These are phyloP conservation scores for Diachasmimorpha longicaudata DNA, from an alignment of 1,140 invertebrate genomes.

Conservation along the genomic window DNA sequence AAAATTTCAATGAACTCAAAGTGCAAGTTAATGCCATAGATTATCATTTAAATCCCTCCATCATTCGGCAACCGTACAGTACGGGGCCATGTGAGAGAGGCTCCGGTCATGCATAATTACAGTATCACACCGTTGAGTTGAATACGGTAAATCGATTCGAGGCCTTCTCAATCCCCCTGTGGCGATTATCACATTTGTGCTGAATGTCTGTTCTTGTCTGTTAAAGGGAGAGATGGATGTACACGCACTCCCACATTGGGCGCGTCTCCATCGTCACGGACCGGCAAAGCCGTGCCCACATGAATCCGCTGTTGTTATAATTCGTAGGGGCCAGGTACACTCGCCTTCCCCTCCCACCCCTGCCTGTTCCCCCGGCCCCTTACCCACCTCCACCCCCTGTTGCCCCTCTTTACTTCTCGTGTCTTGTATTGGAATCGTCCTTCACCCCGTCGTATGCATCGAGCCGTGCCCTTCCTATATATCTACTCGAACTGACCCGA, in stretches of 20 bases:
- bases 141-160: background rate
- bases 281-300: constrained; percentile 51
- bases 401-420: background rate
- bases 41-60: background rate
- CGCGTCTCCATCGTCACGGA: constrained; percentile 52
- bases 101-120: background rate
- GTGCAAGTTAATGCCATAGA: background rate
- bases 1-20: background rate
- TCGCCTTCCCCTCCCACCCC: background rate
- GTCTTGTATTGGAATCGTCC: constrained; percentile 24
- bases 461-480: background rate
- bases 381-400: no score
- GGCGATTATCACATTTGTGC: background rate
- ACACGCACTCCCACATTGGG: constrained; percentile 25
- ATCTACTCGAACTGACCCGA: background rate
- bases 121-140: background rate
- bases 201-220: background rate
- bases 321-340: background rate
- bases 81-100: background rate
- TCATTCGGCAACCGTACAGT: background rate
- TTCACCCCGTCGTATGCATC: background rate
- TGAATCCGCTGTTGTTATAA: background rate
- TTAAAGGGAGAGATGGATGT: background rate
- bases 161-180: background rate
- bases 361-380: no score